These are phyloP conservation scores for Rhinella marina DNA, from an alignment of 2,797 vertebrate species.

Conservation along the genomic window DNA sequence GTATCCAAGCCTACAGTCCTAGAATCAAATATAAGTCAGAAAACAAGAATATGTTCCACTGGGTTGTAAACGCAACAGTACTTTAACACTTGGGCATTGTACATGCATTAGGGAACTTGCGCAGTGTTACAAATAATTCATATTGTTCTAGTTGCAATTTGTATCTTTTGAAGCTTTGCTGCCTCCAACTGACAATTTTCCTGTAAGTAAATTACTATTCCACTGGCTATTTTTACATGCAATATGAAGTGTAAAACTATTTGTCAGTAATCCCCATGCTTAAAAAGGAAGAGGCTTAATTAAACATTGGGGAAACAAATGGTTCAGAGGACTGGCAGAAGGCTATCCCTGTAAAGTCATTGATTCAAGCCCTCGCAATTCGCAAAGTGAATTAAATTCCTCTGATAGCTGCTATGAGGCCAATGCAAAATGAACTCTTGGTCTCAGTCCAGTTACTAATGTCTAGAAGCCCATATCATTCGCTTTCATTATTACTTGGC, in stretches of 20 bases:
- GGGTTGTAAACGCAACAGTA: not conserved
- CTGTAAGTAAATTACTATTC: constrained; percentile 64
- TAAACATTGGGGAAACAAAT: constrained; percentile 56
- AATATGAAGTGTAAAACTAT: constrained; percentile 65
- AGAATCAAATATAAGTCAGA: not conserved
- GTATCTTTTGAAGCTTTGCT: constrained; percentile 73
- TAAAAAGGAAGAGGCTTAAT: constrained; percentile 55
- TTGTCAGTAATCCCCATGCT: constrained; percentile 46
- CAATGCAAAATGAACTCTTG: constrained; percentile 47
- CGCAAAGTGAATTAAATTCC: constrained; percentile 48
- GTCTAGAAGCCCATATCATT: constrained; percentile 34
- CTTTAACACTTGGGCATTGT: not conserved
- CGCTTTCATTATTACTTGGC: constrained; percentile 48
- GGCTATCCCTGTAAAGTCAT: constrained; percentile 60
- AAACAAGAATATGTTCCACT: not conserved
- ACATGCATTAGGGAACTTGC: not conserved
- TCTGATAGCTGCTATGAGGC: constrained; percentile 46
- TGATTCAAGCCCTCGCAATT: constrained; percentile 54
- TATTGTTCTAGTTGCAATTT: constrained; percentile 40
- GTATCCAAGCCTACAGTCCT: not conserved
- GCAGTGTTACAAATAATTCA: constrained; percentile 25
- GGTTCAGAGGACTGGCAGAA: constrained; percentile 51
- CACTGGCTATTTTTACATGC: not conserved
- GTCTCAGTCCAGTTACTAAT: constrained; percentile 45
- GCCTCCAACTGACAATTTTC: constrained; percentile 76